Base-by-base conservation (phyloP, 1,140 invertebrate genomes). In the Drosophila melanica region DNA sequence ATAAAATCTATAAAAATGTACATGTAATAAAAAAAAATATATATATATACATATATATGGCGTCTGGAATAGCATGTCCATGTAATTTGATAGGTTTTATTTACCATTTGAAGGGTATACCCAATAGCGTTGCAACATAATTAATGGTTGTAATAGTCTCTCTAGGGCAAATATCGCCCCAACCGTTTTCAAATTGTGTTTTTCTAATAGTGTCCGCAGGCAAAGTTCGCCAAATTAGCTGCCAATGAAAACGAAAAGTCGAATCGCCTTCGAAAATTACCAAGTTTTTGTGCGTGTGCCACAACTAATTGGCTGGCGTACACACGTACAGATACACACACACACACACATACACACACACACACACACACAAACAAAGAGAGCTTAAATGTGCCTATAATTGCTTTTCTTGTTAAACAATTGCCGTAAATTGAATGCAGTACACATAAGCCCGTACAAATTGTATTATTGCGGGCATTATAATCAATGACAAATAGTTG, bases 401-500 rank as follows among this genome's bases (percentile, higher is more conserved):
- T 87, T 87, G 69, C 42, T 60, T 37, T 68, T 66, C 59, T 71
- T 81, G 64, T 72, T 72, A 58, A 54, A 81, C 71, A 81, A 55
- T 63, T 76, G 47, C 5, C 11, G 20, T 69, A 75, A 86, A 86
- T 81, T 78, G 66, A 71, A 72, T 65, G 66, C 77, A 68, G 42
- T 70, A 67, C 58, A 20, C 39, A 54, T 60, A 47, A 35, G 16
- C 20, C 23, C 30, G 20, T 16, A 30, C 41, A 45, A 44, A 44
- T 42, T 35, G 51, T 11, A 39, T 18, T 41, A 23, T 58, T n/a
- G 41, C 27, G 10, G 41, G 50, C 63, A 79, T 79, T 82, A 79
- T 77, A 81, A 70, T 77, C 59, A 77, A 75, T 84, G 85, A 89
- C 77, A 89, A 84, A 89, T 89, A 65, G 63, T 42, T 75, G 84